Evolutionary conservation across 2,888 invertebrate species (phyloP), one percentile per base, ranked within the genome.

Genomic region (Pomacea canaliculata): DNA sequence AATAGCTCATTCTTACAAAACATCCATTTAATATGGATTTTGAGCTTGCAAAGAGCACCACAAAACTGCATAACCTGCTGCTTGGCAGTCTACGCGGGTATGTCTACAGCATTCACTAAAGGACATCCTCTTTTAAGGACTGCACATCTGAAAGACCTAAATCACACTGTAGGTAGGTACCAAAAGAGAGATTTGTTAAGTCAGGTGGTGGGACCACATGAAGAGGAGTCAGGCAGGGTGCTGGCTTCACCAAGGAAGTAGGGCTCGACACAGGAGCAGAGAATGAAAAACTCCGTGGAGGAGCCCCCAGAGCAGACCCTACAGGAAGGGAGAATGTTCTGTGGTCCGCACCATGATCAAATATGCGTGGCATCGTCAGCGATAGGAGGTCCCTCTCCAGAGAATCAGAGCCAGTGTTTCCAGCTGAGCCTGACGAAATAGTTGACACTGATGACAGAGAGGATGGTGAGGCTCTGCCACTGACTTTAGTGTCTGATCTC

Each of bases 341-440:
- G 59, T 51, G 23, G 16, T 69, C 73, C 49, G 51, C 27, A 69
- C 16, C 62, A 56, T 79, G 73, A 62, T 79, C 73, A 63, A 80
- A 82, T 8, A 76, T 76, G 51, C 78, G 75, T 56, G 84, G 85
- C 71, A 84, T 82, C 12, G 83, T 82, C 56, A 86, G 85, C 16
- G 86, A 88, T 59, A 83, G 81, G n/a, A 88, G 70, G 72, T 87
- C 87, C 68, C 82, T 77, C 71, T 88, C 85, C 48, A 86, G 76
- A 63, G 80, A 78, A 49, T 82, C 82, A 8, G 78, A 76, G 9
- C 67, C 74, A 27, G 77, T 74, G 37, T 77, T 71, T 23, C 70
- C 76, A 27, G 69, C 75, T 18, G 79, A 79, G 37, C 65, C 13
- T 13, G 77, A 76, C 1, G 72, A 70, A 37, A 70, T 67, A 1